Percentiles rank a stretch among this genome's conserved stretches.
Conservation (phyloP, 2,888 invertebrate genomes). For the Eumerus sabulonum region DNA sequence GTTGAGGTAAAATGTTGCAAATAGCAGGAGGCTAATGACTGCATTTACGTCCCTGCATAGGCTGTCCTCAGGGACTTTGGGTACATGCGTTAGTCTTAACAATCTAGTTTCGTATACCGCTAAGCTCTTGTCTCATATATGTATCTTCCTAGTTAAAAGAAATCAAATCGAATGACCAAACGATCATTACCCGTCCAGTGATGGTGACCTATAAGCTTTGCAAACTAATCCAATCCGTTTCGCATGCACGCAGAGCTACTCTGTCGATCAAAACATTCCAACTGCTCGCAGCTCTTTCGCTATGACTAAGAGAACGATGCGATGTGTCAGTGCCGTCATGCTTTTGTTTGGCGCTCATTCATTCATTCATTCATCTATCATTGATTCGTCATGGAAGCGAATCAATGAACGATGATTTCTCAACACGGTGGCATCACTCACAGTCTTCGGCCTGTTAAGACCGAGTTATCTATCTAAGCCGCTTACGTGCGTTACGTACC, state of each 20-base stretch:
- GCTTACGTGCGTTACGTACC: slow-evolving; percentile 7
- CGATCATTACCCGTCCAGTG: no score
- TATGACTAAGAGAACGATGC: no score
- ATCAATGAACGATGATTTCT: slow-evolving; percentile 2
- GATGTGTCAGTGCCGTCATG: background rate
- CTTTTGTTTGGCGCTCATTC: slow-evolving; percentile 16
- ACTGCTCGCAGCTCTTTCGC: background rate
- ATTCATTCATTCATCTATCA: slow-evolving; percentile 15
- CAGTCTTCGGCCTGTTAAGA: background rate
- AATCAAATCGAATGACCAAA: no score
- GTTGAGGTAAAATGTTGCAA: no score
- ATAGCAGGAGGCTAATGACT: no score
- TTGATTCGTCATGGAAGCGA: slow-evolving; percentile 21
- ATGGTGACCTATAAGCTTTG: no score
- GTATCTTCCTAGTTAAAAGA: no score
- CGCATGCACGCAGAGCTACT: background rate
- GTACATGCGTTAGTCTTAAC: no score
- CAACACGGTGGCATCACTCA: slow-evolving; percentile 16
- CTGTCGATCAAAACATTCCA: background rate
- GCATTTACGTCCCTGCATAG: no score
- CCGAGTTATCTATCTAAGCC: slow-evolving; percentile 36
- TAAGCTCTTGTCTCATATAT: no score
- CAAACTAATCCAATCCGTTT: background rate
- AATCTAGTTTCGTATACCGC: no score
- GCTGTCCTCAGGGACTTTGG: no score